Evolutionary conservation across 2,113 vertebrate genomes (phyloP).

Genomic region (Apteryx mantelli): DNA sequence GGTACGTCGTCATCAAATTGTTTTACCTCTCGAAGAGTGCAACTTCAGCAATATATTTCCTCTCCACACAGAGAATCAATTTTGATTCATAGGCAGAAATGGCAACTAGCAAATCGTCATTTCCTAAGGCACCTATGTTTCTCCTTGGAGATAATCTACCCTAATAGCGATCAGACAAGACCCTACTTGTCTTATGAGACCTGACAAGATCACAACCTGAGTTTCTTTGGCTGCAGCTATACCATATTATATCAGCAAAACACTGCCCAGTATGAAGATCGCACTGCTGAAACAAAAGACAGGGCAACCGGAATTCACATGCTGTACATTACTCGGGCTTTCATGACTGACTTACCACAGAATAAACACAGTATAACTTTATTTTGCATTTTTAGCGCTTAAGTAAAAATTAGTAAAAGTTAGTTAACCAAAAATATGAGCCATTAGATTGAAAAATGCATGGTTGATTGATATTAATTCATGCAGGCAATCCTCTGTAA

Average conservation of each 20-base stretch:
- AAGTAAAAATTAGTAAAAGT: not conserved
- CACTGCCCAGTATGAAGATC: not conserved
- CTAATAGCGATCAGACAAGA: not conserved
- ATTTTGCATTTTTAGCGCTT: not conserved
- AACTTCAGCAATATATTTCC: not conserved
- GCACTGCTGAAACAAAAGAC: not conserved
- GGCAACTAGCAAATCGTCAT: not conserved
- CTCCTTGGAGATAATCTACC: not conserved
- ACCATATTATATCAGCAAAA: not conserved
- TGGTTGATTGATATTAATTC: not conserved
- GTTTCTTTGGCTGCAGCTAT: not conserved
- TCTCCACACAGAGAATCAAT: not conserved
- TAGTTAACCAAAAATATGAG: not conserved
- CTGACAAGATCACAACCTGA: constrained; percentile 22
- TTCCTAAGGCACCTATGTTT: not conserved
- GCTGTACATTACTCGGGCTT: not conserved
- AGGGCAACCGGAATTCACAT: not conserved
- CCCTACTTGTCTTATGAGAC: not conserved
- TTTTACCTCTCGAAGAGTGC: not conserved
- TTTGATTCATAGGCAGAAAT: constrained; percentile 9
- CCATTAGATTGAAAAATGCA: not conserved
- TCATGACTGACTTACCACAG: not conserved
- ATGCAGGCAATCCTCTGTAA: not conserved
- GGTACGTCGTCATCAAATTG: not conserved
- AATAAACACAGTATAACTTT: not conserved